phyloP scores from a whole-genome alignment of 2,113 vertebrate species.

The Acanthisitta chloris region DNA sequence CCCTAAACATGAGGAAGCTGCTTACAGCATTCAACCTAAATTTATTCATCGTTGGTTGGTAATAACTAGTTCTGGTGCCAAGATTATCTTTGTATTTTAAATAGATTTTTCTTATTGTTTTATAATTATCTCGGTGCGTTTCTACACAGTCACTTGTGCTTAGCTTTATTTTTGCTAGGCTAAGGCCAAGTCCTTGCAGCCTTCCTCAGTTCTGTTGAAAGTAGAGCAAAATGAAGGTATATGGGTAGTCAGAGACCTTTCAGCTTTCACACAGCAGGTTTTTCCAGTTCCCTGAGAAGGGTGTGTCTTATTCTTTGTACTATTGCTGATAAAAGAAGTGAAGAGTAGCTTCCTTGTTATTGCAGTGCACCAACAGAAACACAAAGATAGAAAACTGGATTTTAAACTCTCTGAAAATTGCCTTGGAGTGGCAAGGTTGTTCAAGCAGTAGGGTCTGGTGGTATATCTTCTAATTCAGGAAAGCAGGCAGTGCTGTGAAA shows the following conservation, averaged over 20 bases:
- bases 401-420: not conserved
- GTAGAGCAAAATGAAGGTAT: not conserved
- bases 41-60: not conserved
- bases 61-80: not conserved
- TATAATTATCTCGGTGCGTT: not conserved
- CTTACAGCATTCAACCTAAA: not conserved
- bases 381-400: not conserved
- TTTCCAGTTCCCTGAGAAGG: constrained; percentile 46
- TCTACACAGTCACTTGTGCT: not conserved
- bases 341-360: constrained; percentile 40
- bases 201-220: not conserved
- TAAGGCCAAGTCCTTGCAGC: not conserved
- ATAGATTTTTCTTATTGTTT: not conserved
- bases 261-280: constrained; percentile 28
- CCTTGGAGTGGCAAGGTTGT: not conserved
- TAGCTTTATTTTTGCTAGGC: not conserved
- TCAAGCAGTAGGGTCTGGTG: accelerated
- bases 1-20: not conserved
- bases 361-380: not conserved
- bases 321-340: constrained; percentile 20
- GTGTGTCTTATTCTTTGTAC: constrained; percentile 32
- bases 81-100: constrained; percentile 1
- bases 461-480: not conserved
- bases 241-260: not conserved
- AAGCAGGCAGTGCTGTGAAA: not conserved